Conservation (phyloP, 1,140 invertebrate genomes). For the Solenopsis invicta region DNA sequence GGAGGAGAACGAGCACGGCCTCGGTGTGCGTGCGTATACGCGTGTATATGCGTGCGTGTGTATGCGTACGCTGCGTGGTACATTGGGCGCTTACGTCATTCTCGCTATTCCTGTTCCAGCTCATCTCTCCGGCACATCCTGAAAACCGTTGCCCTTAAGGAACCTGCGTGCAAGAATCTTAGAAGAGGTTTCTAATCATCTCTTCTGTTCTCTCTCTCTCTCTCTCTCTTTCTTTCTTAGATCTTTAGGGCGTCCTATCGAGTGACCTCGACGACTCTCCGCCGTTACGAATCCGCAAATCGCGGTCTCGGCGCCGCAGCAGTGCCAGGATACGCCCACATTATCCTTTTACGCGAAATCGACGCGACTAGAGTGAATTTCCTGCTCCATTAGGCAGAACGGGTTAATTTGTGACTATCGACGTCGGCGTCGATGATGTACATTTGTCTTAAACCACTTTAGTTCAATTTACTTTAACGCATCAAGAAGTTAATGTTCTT, state of each 20-base stretch:
- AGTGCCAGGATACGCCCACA: background rate
- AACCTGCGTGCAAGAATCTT: conserved; percentile 38
- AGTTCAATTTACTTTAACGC: background rate
- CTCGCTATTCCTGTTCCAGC: conserved; percentile 78
- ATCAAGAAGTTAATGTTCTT: background rate
- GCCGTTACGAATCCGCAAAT: conserved; percentile 8
- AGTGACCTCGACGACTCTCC: conserved; percentile 25
- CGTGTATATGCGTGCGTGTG: background rate
- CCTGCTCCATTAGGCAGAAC: background rate
- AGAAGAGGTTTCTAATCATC: conserved; percentile 56
- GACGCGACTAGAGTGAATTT: background rate
- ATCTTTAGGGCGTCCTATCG: background rate
- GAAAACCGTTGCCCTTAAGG: conserved; percentile 50
- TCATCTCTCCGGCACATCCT: conserved; percentile 67
- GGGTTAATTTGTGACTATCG: background rate
- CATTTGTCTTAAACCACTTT: background rate
- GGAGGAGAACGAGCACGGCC: background rate
- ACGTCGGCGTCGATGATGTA: background rate
- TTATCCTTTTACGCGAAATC: conserved; percentile 10
- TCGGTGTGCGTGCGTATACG: background rate
- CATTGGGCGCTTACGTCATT: conserved; percentile 79
- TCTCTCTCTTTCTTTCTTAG: background rate
- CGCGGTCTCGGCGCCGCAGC: background rate
- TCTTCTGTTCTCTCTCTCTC: background rate
- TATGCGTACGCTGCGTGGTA: conserved; percentile 37